phyloP scores from a whole-genome alignment of 2,888 invertebrate species.

The Platycnemis pennipes region DNA sequence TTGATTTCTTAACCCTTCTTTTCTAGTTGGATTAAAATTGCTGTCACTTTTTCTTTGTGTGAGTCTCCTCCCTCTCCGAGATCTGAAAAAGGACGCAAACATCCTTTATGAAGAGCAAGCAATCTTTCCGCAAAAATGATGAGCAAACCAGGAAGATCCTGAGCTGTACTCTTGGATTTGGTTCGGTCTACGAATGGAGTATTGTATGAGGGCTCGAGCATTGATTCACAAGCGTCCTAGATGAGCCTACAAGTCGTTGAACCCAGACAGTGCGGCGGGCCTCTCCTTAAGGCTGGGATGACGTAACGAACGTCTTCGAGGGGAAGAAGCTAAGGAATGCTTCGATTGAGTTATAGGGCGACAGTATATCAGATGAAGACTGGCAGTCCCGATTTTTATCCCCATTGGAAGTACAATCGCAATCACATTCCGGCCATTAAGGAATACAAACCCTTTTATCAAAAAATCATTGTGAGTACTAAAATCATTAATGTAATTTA shows the following conservation, averaged over 20 bases:
- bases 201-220: background rate
- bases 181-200: background rate
- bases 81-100: background rate
- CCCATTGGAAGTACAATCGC: no score
- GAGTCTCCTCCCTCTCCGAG: background rate
- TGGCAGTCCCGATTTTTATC: no score
- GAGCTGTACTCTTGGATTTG: background rate
- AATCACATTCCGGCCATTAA: no score
- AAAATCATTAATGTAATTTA: no score
- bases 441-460: no score
- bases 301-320: background rate
- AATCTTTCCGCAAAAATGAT: background rate
- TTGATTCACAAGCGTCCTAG: conserved; percentile 18
- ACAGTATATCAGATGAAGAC: no score
- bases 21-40: no score
- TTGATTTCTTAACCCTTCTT: no score
- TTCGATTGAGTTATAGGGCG: no score
- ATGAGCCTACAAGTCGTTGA: conserved; percentile 1
- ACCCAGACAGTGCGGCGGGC: background rate
- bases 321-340: background rate
- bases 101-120: background rate
- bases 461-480: no score
- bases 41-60: no score
- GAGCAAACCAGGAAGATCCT: background rate
- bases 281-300: background rate